Conservation (phyloP, 2,113 vertebrate species). For the Rynchops niger region DNA sequence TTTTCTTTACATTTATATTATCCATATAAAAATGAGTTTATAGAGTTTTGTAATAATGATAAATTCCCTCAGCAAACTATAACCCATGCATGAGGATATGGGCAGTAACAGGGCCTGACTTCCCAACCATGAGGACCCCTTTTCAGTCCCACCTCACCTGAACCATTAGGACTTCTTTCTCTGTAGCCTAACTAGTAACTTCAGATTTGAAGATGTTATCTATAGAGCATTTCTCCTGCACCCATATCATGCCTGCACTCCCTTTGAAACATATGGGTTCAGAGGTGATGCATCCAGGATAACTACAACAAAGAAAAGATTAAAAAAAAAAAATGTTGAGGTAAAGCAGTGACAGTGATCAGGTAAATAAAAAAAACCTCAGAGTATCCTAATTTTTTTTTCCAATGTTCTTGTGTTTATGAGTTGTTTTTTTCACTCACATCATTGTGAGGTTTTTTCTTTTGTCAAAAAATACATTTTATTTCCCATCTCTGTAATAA, state of each 20-base stretch:
- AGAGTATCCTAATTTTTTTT: background rate
- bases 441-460: fast-evolving
- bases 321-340: background rate
- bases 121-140: background rate
- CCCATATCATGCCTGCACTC: background rate
- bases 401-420: background rate
- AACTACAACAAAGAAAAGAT: background rate
- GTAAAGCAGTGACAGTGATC: background rate
- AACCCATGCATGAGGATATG: fast-evolving
- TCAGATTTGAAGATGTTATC: background rate
- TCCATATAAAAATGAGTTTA: background rate
- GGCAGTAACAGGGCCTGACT: background rate
- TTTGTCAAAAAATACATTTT: background rate
- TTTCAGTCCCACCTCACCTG: background rate
- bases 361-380: background rate
- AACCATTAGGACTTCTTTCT: background rate
- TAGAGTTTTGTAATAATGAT: background rate
- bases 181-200: background rate
- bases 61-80: background rate
- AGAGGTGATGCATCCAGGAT: background rate
- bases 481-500: background rate
- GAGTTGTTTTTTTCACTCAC: fast-evolving
- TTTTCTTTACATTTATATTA: background rate
- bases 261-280: background rate
- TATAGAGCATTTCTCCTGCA: background rate